Evolutionary conservation across 2,888 invertebrate genomes (phyloP).

Genomic region (Drosophila dives): DNA sequence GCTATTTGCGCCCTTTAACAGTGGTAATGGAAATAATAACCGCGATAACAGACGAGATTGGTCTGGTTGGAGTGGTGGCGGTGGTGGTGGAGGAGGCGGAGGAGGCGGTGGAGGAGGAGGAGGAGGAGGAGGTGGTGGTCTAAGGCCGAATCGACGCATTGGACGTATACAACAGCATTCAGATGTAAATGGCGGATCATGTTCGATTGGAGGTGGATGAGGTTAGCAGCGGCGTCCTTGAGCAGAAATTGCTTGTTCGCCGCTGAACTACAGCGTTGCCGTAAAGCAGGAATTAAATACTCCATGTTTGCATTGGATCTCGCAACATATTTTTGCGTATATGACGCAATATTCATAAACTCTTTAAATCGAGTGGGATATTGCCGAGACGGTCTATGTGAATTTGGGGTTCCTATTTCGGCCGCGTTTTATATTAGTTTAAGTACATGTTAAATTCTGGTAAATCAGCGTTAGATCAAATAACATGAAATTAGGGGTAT

Average conservation of each 20-base stretch:
- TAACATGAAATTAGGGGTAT: not conserved
- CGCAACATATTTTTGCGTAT: constrained; percentile 31
- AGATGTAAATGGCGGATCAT: constrained; percentile 33
- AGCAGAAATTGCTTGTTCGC: constrained; percentile 22
- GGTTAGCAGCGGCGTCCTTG: constrained; percentile 54
- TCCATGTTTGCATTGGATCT: constrained; percentile 13
- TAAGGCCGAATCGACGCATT: constrained; percentile 71
- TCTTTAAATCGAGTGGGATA: constrained; percentile 50
- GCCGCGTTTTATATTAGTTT: constrained; percentile 7
- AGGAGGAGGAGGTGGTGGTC: constrained; percentile 59
- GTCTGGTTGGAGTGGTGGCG: constrained; percentile 51
- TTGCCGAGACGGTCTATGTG: constrained; percentile 28
- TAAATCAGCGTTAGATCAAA: too few species aligned
- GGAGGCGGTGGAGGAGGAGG: constrained; percentile 62
- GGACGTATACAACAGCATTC: constrained; percentile 57
- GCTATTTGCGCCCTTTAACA: constrained; percentile 72
- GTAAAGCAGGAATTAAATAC: not conserved
- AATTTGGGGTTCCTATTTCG: constrained; percentile 14
- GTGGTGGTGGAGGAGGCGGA: constrained; percentile 59
- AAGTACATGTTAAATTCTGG: not conserved
- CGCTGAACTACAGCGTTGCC: constrained; percentile 20
- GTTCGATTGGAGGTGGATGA: constrained; percentile 61
- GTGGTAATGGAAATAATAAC: constrained; percentile 38
- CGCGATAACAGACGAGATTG: constrained; percentile 43
- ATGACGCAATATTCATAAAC: constrained; percentile 62